Conservation (phyloP, 2,888 invertebrate genomes). For the Venusia cambrica region DNA sequence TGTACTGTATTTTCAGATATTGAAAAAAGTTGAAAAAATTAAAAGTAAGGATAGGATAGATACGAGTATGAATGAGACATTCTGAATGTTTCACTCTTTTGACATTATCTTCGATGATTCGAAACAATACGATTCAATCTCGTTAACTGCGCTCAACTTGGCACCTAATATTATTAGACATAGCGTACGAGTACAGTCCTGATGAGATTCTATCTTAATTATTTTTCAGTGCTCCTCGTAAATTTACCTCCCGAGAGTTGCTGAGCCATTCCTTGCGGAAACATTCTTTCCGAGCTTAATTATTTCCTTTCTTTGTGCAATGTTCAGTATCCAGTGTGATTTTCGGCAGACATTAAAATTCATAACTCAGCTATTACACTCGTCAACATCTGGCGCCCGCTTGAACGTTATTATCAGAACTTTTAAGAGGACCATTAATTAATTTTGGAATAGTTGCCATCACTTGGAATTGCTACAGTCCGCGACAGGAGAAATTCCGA, state of each 20-base stretch:
- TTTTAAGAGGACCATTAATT: conserved; percentile 61
- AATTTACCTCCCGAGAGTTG: conserved; percentile 51
- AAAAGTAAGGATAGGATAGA: too few relatives aligned
- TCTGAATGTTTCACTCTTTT: too few relatives aligned
- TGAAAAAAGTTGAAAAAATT: too few relatives aligned
- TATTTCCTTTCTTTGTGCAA: conserved; percentile 64
- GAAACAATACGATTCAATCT: too few relatives aligned
- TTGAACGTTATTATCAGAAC: conserved; percentile 60
- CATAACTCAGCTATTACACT: conserved; percentile 69
- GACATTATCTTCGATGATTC: too few relatives aligned
- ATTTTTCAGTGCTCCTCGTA: conserved; percentile 60
- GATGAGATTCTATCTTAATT: conserved; percentile 67
- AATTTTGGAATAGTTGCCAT: conserved; percentile 49
- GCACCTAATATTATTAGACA: too few relatives aligned
- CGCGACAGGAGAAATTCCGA: conserved; percentile 2
- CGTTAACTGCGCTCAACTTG: too few relatives aligned
- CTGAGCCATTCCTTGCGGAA: conserved; percentile 58
- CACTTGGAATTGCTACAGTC: conserved; percentile 24
- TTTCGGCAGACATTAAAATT: conserved; percentile 72
- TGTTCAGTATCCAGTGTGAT: conserved; percentile 71
- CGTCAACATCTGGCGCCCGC: conserved; percentile 70
- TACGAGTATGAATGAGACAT: too few relatives aligned
- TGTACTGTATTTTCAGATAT: too few relatives aligned
- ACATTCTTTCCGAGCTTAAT: conserved; percentile 63
- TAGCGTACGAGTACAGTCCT: conserved; percentile 38